Evolutionary conservation across 2,113 vertebrate genomes (phyloP), one percentile per base, ranked within the genome.

Genomic region (Tupaia tana): DNA sequence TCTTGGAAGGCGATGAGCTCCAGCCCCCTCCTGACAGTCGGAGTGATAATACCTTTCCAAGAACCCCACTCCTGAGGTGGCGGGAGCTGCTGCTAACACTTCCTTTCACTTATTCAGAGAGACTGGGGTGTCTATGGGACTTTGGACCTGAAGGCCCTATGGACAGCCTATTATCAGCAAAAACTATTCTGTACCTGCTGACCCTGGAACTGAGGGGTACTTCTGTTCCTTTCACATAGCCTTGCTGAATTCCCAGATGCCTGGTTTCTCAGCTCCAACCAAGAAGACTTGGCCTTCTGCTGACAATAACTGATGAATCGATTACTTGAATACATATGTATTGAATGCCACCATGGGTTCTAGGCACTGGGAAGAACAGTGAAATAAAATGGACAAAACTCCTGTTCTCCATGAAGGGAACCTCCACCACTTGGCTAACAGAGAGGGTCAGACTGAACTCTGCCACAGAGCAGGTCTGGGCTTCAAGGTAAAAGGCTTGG

Each of bases 1-100:
- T 98, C 98, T 98, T 98, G 98, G 98, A 98, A 98, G 98, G 98
- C 97, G 63, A 93, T 96, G 97, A 92, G 97, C 98, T 96, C 97
- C 70, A 88, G 29, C 97, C 97, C 95, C 71, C 70, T 97, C 97
- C 97, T 97, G 97, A 97, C 94, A 97, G 98, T 96, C 96, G 95
- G 95, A 95, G 94, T 95, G 96, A 98, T 98, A 97, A 98, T n/a
- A 97, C 95, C 97, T 94, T 97, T 97, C 98, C 92, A 98, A 98
- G 97, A 97, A 95, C 86, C 97, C 97, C 58, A 80, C 96, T 95
- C 95, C 96, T 9, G 22, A 64, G 93, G 82, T 70, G 89, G 81
- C 11, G 97, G 31, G 70, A 98, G 96, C 84, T 77, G 79, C 94
- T 92, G 90, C 92, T 93, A 90, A 93, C 79, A 95, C 97, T 96